Evolutionary conservation across 2,113 vertebrate species (phyloP).

Genomic region (Orthonyx spaldingii): DNA sequence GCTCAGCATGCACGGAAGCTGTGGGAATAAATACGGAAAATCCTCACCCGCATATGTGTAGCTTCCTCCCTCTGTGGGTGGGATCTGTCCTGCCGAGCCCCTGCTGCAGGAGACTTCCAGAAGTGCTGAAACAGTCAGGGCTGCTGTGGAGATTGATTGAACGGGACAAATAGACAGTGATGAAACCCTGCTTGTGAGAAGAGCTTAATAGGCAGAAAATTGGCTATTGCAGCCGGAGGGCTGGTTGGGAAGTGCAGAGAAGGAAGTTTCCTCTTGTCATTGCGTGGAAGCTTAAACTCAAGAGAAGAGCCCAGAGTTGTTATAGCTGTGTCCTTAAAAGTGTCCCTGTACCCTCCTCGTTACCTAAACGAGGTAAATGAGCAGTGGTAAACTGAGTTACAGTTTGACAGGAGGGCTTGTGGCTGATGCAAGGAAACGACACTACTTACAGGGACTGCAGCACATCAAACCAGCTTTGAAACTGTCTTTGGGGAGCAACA

Average conservation of each 20-base stretch:
- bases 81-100: neutral
- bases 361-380: neutral
- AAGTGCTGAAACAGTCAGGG: neutral
- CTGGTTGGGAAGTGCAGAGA: neutral
- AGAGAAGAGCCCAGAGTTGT: neutral
- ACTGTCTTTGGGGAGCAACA: rapidly evolving
- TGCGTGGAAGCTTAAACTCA: neutral
- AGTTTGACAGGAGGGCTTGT: neutral
- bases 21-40: neutral
- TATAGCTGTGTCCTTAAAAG: neutral
- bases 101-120: neutral
- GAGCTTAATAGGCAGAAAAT: conserved; percentile 47
- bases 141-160: neutral
- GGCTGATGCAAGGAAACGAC: neutral
- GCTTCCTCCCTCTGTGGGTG: neutral
- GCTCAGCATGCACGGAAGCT: rapidly evolving
- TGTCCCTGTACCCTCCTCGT: neutral
- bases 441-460: neutral
- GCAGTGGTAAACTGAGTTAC: neutral
- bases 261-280: neutral
- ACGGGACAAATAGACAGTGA: neutral
- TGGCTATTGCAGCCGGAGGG: neutral
- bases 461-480: neutral
- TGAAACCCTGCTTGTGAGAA: neutral
- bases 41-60: rapidly evolving